Base-by-base conservation (phyloP, 2,888 invertebrate genomes). In the Tridacna crocea region DNA sequence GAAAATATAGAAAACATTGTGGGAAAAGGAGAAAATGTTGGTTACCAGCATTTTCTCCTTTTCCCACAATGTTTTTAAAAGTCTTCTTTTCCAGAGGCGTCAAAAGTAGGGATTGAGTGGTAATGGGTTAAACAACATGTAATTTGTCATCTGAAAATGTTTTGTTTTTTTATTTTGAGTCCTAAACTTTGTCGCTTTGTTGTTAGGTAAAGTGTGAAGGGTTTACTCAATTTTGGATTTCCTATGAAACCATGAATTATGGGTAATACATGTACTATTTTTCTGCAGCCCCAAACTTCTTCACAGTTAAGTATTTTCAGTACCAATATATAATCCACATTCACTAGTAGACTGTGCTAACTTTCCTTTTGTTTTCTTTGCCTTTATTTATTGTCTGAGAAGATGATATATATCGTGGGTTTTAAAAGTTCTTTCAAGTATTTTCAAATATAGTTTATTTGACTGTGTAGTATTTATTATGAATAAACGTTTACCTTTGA, bases 381-480 rank as follows among this genome's bases (percentile, higher is more conserved):
- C 36, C 36, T 36, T n/a, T 61, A 61, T 66, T 66, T 66, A 66
- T 66, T 46, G 46, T 27, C n/a, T 15, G 46, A 19, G 46, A 27
- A 19, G 36, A 46, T 66, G 36, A 36, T 66, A 46, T 66, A 51
- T 70, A 70, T 70, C 51, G 70, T 70, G 70, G 70, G 70, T 70
- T 70, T 70, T 36, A 36, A 48, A 47, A 48, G 70, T 70, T 70
- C 70, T 70, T 70, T 48, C 70, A 70, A 46, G 47, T 70, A 66
- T 70, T 70, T 70, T 47, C 70, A 51, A 70, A 46, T 70, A 22
- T 46, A 47, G 70, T 48, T 70, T 70, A 51, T 68, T 70, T 70
- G 70, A 70, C 24, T 70, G 70, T 70, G 70, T 70, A 70, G 70
- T 70, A 70, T 70, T 70, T 70, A 70, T 70, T 70, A 70, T 70